Conservation (phyloP, 2,113 vertebrate species). For the Chionomys nivalis region DNA sequence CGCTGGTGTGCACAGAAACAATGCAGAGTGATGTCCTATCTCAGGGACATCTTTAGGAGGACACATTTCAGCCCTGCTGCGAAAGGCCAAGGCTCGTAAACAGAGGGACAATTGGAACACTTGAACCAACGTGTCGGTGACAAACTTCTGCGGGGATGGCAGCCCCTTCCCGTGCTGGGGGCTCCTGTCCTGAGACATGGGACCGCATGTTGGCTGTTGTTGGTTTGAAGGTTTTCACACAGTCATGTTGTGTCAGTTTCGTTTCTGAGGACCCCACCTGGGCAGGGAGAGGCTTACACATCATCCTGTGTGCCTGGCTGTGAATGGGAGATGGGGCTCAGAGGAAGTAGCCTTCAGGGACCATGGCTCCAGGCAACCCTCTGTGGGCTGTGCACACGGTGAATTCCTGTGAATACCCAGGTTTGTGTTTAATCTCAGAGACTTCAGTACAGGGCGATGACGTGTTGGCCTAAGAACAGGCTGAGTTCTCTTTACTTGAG, state of each 20-base stretch:
- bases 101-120: constrained; percentile 77
- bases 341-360: background rate
- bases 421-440: background rate
- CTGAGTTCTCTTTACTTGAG: background rate
- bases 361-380: rapidly evolving
- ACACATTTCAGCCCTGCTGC: constrained; percentile 75
- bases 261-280: too few species aligned
- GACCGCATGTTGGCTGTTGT: background rate
- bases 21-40: constrained; percentile 85
- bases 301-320: background rate
- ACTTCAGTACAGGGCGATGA: rapidly evolving
- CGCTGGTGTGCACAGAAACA: constrained; percentile 82
- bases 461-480: rapidly evolving
- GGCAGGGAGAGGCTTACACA: background rate
- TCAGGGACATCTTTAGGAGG: constrained; percentile 88
- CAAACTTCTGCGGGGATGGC: background rate
- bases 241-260: rapidly evolving
- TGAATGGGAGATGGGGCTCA: background rate
- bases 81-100: constrained; percentile 85
- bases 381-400: rapidly evolving
- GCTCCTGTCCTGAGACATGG: rapidly evolving
- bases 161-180: background rate
- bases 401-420: rapidly evolving
- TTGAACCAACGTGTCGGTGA: constrained; percentile 41
- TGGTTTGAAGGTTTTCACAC: background rate